phyloP scores from a whole-genome alignment of 2,888 invertebrate genomes.

The Sclerodermus sp. region DNA sequence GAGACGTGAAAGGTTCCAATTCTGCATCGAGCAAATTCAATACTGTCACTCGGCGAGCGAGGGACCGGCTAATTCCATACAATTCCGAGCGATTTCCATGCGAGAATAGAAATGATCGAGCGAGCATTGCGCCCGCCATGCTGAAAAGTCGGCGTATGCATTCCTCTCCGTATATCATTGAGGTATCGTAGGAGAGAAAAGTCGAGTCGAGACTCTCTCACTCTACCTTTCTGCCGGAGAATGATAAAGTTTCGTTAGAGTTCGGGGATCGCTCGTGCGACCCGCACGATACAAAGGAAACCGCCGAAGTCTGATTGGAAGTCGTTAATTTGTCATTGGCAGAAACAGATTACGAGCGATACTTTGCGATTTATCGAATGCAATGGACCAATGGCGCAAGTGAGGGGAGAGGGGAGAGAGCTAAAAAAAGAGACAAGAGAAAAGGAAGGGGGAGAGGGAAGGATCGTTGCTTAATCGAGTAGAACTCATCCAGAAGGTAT shows the following conservation, averaged over 20 bases:
- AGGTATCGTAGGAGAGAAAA: background rate
- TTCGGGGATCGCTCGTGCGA: background rate
- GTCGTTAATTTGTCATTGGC: slow-evolving; percentile 14
- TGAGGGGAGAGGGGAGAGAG: background rate
- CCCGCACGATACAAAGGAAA: slow-evolving; percentile 10
- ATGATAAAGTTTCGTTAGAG: no score
- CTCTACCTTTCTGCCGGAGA: no score
- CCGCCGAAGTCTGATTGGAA: background rate
- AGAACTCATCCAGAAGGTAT: slow-evolving; percentile 45
- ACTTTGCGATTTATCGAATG: slow-evolving; percentile 10
- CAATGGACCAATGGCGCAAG: background rate
- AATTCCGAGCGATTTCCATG: slow-evolving; percentile 11
- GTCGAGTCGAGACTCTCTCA: no score
- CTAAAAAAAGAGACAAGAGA: background rate
- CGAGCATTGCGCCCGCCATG: background rate
- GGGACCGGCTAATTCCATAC: slow-evolving; percentile 5
- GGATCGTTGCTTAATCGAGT: slow-evolving; percentile 32
- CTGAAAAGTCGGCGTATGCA: no score
- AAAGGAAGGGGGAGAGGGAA: background rate
- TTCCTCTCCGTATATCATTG: background rate
- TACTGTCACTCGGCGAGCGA: slow-evolving; percentile 4
- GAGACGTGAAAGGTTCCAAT: slow-evolving; percentile 11
- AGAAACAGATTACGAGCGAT: slow-evolving; percentile 1
- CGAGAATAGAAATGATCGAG: background rate
- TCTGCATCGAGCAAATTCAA: slow-evolving; percentile 2